phyloP scores from a whole-genome alignment of 30 jellyfish, hydroid and myxozoan genomes.

The Cassiopea andromeda region DNA sequence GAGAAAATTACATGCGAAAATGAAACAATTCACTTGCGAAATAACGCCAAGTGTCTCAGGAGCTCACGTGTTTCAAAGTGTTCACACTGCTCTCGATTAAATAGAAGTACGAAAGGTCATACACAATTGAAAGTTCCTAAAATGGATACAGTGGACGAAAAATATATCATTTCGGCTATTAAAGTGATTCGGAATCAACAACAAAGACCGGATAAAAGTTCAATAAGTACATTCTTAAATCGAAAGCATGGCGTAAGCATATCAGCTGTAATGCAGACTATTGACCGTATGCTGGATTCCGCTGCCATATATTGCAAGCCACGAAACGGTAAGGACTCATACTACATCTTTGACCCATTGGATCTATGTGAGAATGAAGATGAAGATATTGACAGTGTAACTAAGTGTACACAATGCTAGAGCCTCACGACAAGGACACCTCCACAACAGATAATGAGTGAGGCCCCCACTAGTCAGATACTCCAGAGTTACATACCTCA shows the following conservation, averaged over 20 bases:
- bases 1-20: too few relatives aligned
- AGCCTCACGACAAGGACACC: conserved; percentile 19
- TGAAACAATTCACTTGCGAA: too few relatives aligned
- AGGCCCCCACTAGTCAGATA: neutral
- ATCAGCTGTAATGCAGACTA: conserved; percentile 18
- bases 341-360: conserved; percentile 47
- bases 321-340: conserved; percentile 36
- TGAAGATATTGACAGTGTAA: conserved; percentile 29
- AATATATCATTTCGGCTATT: conserved; percentile 16
- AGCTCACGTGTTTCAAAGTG: too few relatives aligned
- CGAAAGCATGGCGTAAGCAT: conserved; percentile 31
- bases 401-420: conserved; percentile 28
- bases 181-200: conserved; percentile 10
- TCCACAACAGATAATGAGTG: neutral
- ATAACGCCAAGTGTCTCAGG: too few relatives aligned
- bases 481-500: neutral
- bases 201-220: conserved; percentile 31
- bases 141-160: conserved; percentile 24
- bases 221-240: conserved; percentile 6
- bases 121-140: too few relatives aligned
- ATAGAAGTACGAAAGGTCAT: too few relatives aligned
- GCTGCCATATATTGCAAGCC: conserved; percentile 48
- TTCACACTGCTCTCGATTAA: too few relatives aligned
- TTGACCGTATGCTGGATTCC: conserved; percentile 34
- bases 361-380: conserved; percentile 31